Evolutionary conservation across 2,113 vertebrate genomes (phyloP).

Genomic region (Arothron firmamentum): DNA sequence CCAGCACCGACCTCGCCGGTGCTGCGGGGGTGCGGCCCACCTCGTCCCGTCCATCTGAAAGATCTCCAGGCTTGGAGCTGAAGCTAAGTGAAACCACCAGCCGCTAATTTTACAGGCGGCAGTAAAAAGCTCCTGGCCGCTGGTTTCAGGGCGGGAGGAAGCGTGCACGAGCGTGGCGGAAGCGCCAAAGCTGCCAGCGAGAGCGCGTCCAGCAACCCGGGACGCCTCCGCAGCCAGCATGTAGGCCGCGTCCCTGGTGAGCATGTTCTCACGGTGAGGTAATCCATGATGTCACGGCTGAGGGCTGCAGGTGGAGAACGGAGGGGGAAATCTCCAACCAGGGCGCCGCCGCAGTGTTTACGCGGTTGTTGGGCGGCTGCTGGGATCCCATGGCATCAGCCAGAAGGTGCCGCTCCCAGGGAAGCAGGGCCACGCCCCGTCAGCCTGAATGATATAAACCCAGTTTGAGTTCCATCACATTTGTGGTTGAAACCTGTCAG

Average conservation of each 20-base stretch:
- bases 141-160: background rate
- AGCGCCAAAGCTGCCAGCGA: conserved; percentile 18
- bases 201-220: conserved; percentile 31
- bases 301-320: conserved; percentile 66
- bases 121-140: conserved; percentile 75
- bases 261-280: conserved; percentile 64
- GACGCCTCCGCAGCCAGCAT: conserved; percentile 46
- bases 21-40: conserved; percentile 53
- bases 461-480: no score
- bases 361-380: conserved; percentile 42
- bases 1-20: conserved; percentile 46
- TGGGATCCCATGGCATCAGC: conserved; percentile 40
- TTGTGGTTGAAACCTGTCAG: no score
- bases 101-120: conserved; percentile 77
- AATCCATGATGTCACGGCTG: conserved; percentile 65
- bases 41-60: conserved; percentile 61
- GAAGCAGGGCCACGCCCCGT: background rate
- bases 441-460: background rate
- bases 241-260: conserved; percentile 66
- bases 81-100: conserved; percentile 84
- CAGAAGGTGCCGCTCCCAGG: conserved; percentile 38
- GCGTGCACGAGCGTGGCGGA: background rate
- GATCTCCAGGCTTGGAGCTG: conserved; percentile 36
- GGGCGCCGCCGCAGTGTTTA: conserved; percentile 21
- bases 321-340: conserved; percentile 22